Percentiles rank a stretch among this genome's conserved stretches.
Evolutionary conservation across 2,113 vertebrate species (phyloP).

Genomic region (Podarcis muralis): DNA sequence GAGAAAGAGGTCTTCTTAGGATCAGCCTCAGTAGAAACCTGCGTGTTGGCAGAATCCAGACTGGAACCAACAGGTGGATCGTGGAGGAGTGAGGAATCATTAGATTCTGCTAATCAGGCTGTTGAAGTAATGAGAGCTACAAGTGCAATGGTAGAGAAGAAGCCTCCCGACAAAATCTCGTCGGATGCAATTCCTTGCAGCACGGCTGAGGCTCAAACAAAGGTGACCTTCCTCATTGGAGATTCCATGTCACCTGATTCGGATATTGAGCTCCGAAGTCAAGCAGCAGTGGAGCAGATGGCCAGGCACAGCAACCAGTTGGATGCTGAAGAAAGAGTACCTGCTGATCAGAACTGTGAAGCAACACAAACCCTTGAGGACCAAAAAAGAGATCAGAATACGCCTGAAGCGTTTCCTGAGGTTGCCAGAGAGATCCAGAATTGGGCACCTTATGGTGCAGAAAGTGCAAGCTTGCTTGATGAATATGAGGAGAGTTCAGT

Average conservation of each 20-base stretch:
- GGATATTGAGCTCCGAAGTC: conserved; percentile 89
- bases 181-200: conserved; percentile 66
- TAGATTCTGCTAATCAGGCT: conserved; percentile 58
- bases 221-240: conserved; percentile 96
- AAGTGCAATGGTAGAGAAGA: conserved; percentile 83
- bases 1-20: conserved; percentile 81
- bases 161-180: conserved; percentile 88
- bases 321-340: conserved; percentile 70
- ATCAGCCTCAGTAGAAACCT: conserved; percentile 76
- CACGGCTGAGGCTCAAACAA: conserved; percentile 77
- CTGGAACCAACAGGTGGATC: conserved; percentile 51
- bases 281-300: conserved; percentile 84
- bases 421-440: conserved; percentile 75
- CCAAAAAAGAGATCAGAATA: conserved; percentile 82
- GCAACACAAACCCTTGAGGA: conserved; percentile 77
- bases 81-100: conserved; percentile 57
- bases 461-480: conserved; percentile 86
- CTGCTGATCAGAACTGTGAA: conserved; percentile 71
- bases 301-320: conserved; percentile 82
- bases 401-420: conserved; percentile 74
- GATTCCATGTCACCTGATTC: conserved; percentile 98
- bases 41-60: conserved; percentile 51
- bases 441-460: conserved; percentile 78
- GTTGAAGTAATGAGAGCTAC: conserved; percentile 62
- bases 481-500: conserved; percentile 85